Base-by-base conservation (phyloP, 1,140 invertebrate genomes). In the Tribolium madens region DNA sequence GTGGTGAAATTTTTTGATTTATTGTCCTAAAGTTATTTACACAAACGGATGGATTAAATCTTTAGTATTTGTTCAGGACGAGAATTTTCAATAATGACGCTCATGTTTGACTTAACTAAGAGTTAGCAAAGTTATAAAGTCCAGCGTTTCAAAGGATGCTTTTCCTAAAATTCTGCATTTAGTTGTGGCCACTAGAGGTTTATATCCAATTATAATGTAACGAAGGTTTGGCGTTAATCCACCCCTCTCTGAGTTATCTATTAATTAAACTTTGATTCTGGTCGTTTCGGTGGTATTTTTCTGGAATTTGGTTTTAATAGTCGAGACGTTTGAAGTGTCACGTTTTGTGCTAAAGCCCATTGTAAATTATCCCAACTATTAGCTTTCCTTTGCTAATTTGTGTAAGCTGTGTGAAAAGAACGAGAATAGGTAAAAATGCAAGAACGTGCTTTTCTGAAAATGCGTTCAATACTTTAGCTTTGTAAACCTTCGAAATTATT, bases 301-400 rank as follows among this genome's bases (percentile, higher is more conserved):
- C 21, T 5, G 26, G 57, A 64, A 64, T 64, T 64, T 6, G 57
- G 21, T 64, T 64, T 64, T 64, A 64, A 64, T 64, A 64, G n/a
- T 64, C 9, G 31, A 12, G n/a, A n/a, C 5, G 57, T 10, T n/a
- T 33, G 18, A 26, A 64, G 12, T 64, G 57, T 64, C 57, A 64
- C 57, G 57, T 64, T 64, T 12, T 12, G 26, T 64, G 57, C 21
- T 31, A 33, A 64, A 33, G 26, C n/a, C 26, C 57, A 10, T 14
- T 33, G 21, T 64, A 64, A 64, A 64, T 64, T 64, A 64, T 26
- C 57, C 57, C n/a, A 64, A 64, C 57, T 26, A 64, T 64, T 64
- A 64, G 57, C 57, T 64, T 64, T 64, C 57, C 10, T 33, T 21
- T 33, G 57, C 26, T 64, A 64, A 64, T 64, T 64, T 64, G 57